Percentiles rank a stretch among this genome's conserved stretches.
Conservation (phyloP, 2,888 invertebrate genomes). For the Agonopterix heracliana region DNA sequence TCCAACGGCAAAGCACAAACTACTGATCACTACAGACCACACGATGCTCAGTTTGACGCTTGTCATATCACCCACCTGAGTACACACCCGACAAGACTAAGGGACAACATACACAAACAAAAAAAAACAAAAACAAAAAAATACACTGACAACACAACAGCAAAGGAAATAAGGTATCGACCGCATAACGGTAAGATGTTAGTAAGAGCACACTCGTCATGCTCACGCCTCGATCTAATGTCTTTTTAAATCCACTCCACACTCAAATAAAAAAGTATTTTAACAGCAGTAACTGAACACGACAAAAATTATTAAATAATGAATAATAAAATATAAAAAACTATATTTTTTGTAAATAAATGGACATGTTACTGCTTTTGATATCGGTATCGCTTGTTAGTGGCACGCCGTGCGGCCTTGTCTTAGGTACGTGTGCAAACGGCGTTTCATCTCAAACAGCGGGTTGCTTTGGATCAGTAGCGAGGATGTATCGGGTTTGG, state of each 20-base stretch:
- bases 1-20: slow-evolving; percentile 52
- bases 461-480: slow-evolving; percentile 59
- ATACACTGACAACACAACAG: slow-evolving; percentile 66
- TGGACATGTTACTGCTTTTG: slow-evolving; percentile 56
- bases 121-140: slow-evolving; percentile 40
- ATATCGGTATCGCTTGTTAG: slow-evolving; percentile 59
- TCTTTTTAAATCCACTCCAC: slow-evolving; percentile 67
- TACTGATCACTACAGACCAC: slow-evolving; percentile 37
- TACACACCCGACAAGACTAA: slow-evolving; percentile 54
- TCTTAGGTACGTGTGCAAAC: slow-evolving; percentile 31
- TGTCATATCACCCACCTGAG: slow-evolving; percentile 52
- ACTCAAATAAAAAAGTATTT: slow-evolving; percentile 62
- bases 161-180: slow-evolving; percentile 57
- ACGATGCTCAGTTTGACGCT: slow-evolving; percentile 58
- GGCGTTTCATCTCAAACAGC: slow-evolving; percentile 35
- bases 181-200: slow-evolving; percentile 47
- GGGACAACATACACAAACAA: slow-evolving; percentile 63
- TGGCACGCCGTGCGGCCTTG: slow-evolving; percentile 41
- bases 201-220: slow-evolving; percentile 60
- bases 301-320: slow-evolving; percentile 31
- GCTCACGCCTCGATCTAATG: slow-evolving; percentile 31
- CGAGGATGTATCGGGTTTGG: slow-evolving; percentile 66
- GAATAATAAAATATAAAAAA: slow-evolving; percentile 26
- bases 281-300: slow-evolving; percentile 65
- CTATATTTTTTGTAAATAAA: slow-evolving; percentile 40